Conservation (phyloP, 2,113 vertebrate genomes). For the Oenanthe oenanthe region DNA sequence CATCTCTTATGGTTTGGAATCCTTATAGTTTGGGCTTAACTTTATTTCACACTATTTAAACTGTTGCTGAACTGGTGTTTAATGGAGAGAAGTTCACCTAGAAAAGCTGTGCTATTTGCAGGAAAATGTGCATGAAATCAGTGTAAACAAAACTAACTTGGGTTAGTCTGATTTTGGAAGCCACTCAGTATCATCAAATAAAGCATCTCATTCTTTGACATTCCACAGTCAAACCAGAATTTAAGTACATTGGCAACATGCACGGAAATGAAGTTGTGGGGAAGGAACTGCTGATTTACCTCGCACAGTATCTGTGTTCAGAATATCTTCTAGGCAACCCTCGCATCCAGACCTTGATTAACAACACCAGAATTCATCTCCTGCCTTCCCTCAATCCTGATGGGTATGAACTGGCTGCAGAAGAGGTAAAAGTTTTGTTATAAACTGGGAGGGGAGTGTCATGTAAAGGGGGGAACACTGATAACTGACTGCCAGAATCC, state of each 20-base stretch:
- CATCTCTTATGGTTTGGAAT: neutral
- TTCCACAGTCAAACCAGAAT: constrained; percentile 91
- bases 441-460: neutral
- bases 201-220: neutral
- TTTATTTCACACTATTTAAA: neutral
- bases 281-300: constrained; percentile 89
- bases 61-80: neutral
- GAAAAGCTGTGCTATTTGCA: neutral
- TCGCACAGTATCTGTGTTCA: constrained; percentile 92
- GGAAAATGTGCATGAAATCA: neutral
- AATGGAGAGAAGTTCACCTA: neutral
- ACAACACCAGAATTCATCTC: constrained; percentile 92
- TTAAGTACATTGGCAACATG: constrained; percentile 95
- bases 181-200: neutral
- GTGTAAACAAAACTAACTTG: constrained; percentile 3
- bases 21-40: neutral
- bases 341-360: constrained; percentile 89
- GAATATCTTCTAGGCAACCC: constrained; percentile 89
- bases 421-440: constrained; percentile 84
- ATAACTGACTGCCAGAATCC: neutral
- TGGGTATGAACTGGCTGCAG: constrained; percentile 92
- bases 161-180: neutral
- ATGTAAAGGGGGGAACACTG: neutral
- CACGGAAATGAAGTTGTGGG: constrained; percentile 96
- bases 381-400: constrained; percentile 97